Conservation (phyloP, 2,113 vertebrate genomes). For the Isurus oxyrinchus region DNA sequence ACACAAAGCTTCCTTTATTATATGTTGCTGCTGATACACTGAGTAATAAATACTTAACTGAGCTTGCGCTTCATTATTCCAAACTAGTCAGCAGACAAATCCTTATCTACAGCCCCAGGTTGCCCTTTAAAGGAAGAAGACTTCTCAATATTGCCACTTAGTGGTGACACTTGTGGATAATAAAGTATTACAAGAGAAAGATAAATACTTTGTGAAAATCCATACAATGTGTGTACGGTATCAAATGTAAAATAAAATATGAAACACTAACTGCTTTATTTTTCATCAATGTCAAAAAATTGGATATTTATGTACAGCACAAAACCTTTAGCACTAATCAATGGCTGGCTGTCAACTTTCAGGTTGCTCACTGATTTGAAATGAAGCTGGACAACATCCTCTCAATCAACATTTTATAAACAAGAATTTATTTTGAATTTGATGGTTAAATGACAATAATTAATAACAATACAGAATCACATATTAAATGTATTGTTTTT, state of each 20-base stretch:
- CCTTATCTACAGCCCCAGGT: background rate
- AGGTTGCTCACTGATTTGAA: background rate
- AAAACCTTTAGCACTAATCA: background rate
- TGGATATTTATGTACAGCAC: background rate
- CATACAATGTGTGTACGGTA: background rate
- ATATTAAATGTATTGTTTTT: background rate
- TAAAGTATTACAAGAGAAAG: background rate
- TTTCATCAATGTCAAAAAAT: background rate
- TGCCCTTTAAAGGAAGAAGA: slow-evolving; percentile 32
- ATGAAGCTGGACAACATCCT: background rate
- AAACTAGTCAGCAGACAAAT: background rate
- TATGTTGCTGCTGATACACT: slow-evolving; percentile 28
- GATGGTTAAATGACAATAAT: background rate
- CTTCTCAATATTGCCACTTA: slow-evolving; percentile 38
- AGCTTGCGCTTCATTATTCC: slow-evolving; percentile 12
- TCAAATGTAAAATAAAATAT: slow-evolving; percentile 1
- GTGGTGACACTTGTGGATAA: slow-evolving; percentile 10
- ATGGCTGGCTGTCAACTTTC: background rate
- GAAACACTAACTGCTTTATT: background rate
- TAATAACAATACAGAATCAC: background rate
- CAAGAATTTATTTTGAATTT: background rate
- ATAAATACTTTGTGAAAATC: background rate
- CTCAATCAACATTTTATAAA: slow-evolving; percentile 10
- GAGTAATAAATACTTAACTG: slow-evolving; percentile 26
- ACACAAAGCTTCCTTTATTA: slow-evolving; percentile 34